phyloP scores from a whole-genome alignment of 1,140 invertebrate species.

The Tetramorium parvispinum region DNA sequence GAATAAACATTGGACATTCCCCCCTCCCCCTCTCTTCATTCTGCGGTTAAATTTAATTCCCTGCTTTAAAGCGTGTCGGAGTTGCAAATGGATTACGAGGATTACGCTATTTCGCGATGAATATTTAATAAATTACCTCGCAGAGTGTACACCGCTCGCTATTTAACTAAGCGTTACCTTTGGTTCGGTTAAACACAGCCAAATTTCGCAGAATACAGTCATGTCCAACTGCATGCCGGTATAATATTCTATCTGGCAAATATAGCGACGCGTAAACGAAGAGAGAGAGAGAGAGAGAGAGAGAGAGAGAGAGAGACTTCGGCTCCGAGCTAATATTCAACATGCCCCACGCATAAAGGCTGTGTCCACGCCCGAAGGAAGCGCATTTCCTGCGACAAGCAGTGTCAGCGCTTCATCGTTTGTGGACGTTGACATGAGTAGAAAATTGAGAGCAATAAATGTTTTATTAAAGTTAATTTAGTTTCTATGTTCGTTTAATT shows the following conservation, averaged over 20 bases:
- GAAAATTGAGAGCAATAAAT: conserved; percentile 27
- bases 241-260: conserved; percentile 51
- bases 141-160: not conserved
- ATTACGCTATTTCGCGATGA: conserved; percentile 33
- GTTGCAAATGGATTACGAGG: conserved; percentile 21
- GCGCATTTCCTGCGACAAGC: conserved; percentile 11
- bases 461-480: not conserved
- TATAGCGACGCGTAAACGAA: not conserved
- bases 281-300: not conserved
- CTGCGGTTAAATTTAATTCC: conserved; percentile 22
- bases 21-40: not conserved
- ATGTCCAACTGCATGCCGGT: not conserved
- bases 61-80: conserved; percentile 4
- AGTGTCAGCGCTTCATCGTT: not conserved
- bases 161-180: conserved; percentile 59
- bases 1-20: not conserved
- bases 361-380: conserved; percentile 38
- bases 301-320: not conserved
- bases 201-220: conserved; percentile 18
- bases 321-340: conserved; percentile 36
- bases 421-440: not conserved
- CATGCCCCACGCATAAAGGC: conserved; percentile 23
- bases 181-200: conserved; percentile 24
- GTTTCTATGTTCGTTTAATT: not conserved
- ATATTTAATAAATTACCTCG: conserved; percentile 48